Conservation (phyloP, 92 coral and sea anemone genomes). For the Montipora capitata region DNA sequence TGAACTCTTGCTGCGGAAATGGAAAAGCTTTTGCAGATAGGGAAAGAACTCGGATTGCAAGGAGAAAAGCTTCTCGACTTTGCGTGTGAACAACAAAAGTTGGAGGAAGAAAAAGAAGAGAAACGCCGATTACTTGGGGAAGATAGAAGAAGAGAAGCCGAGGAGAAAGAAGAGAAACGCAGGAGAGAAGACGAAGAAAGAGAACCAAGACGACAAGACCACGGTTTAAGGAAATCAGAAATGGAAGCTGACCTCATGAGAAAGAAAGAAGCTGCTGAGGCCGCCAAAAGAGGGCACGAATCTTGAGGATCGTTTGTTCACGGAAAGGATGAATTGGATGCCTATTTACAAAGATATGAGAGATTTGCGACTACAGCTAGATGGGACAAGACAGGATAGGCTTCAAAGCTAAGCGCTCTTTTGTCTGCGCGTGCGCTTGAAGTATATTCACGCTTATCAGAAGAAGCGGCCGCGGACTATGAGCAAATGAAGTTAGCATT, state of each 20-base stretch:
- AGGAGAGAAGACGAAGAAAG: constrained; percentile 20
- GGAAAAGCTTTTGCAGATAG: not conserved
- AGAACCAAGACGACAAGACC: not conserved
- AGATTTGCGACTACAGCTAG: constrained; percentile 60
- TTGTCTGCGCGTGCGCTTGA: constrained; percentile 50
- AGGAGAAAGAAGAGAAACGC: constrained; percentile 41
- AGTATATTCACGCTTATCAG: constrained; percentile 68
- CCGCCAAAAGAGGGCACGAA: not conserved
- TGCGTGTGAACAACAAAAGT: not conserved
- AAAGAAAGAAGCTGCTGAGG: not conserved
- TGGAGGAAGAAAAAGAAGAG: constrained; percentile 6
- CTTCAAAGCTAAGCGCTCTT: constrained; percentile 67
- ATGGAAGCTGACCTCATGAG: constrained; percentile 38
- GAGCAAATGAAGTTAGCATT: constrained; percentile 59
- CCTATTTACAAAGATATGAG: no score
- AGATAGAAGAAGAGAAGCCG: not conserved
- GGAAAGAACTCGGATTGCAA: constrained; percentile 32
- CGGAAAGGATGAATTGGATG: constrained; percentile 1
- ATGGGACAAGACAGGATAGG: constrained; percentile 61
- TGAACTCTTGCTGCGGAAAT: no score
- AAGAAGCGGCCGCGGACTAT: constrained; percentile 57
- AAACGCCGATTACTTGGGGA: not conserved
- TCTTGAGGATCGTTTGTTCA: constrained; percentile 9
- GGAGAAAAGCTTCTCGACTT: constrained; percentile 24
- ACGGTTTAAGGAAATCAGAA: constrained; percentile 31